These are phyloP conservation scores for Circaetus cinerascens DNA, from an alignment of 2,113 vertebrate species.

Conservation along the genomic window DNA sequence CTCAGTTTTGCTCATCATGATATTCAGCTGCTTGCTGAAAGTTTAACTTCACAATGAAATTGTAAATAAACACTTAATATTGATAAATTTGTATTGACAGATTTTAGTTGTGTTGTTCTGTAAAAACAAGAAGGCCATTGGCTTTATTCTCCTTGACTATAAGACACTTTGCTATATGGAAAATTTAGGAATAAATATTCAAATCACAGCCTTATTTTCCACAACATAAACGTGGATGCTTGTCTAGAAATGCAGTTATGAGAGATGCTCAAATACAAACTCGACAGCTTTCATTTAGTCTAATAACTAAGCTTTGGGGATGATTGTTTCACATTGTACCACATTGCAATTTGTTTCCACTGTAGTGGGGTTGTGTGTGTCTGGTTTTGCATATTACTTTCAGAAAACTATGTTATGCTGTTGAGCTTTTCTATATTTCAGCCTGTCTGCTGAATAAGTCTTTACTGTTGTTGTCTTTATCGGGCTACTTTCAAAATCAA, in stretches of 20 bases:
- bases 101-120: not conserved
- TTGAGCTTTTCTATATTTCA: not conserved
- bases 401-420: not conserved
- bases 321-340: not conserved
- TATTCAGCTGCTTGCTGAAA: not conserved
- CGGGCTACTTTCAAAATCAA: slow-evolving; percentile 29
- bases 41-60: not conserved
- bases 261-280: not conserved
- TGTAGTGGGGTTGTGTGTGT: not conserved
- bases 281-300: not conserved
- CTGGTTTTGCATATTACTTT: not conserved
- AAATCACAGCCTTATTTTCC: not conserved
- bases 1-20: not conserved
- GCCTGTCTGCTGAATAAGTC: not conserved
- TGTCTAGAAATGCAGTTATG: not conserved
- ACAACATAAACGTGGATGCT: not conserved
- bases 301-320: not conserved
- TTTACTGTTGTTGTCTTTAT: not conserved
- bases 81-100: not conserved
- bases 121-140: not conserved
- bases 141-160: not conserved
- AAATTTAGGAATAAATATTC: not conserved
- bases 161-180: not conserved
- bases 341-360: not conserved
- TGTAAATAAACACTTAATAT: not conserved